Conservation (phyloP, 64 coral and sea anemone species). For the Anthopleura sola region DNA sequence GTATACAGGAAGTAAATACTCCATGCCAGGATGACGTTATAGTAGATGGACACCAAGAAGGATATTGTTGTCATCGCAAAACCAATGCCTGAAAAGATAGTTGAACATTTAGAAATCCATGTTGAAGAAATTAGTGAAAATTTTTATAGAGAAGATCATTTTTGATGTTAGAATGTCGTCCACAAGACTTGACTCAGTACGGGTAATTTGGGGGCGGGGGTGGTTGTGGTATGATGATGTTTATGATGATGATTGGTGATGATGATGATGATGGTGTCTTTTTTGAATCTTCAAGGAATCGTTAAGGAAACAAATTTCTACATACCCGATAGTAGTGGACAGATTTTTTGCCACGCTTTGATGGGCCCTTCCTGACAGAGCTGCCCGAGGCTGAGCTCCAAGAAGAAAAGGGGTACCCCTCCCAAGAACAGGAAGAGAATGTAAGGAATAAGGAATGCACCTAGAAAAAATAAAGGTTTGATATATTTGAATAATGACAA, state of each 20-base stretch:
- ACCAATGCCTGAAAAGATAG: constrained; percentile 64
- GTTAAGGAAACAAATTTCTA: no score
- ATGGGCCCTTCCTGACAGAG: constrained; percentile 59
- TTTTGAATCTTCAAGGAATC: no score
- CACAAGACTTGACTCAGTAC: no score
- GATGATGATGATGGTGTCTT: no score
- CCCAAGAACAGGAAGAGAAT: constrained; percentile 55
- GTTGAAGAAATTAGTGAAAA: no score
- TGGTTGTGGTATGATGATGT: no score
- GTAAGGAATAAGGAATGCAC: constrained; percentile 84
- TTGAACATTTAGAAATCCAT: neutral
- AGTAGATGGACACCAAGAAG: constrained; percentile 85
- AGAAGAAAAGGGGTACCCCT: constrained; percentile 74
- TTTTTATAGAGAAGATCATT: no score
- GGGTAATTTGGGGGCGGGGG: no score
- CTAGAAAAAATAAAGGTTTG: constrained; percentile 14
- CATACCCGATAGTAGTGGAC: constrained; percentile 62
- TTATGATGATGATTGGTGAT: no score
- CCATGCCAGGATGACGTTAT: constrained; percentile 91
- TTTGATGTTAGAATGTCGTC: no score
- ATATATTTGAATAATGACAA: neutral
- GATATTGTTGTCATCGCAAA: constrained; percentile 70
- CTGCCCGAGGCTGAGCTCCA: constrained; percentile 76
- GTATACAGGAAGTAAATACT: constrained; percentile 74
- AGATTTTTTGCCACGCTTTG: constrained; percentile 63